These are phyloP conservation scores for Odontocolon sp. DNA, from an alignment of 2,888 invertebrate genomes.

Conservation along the genomic window DNA sequence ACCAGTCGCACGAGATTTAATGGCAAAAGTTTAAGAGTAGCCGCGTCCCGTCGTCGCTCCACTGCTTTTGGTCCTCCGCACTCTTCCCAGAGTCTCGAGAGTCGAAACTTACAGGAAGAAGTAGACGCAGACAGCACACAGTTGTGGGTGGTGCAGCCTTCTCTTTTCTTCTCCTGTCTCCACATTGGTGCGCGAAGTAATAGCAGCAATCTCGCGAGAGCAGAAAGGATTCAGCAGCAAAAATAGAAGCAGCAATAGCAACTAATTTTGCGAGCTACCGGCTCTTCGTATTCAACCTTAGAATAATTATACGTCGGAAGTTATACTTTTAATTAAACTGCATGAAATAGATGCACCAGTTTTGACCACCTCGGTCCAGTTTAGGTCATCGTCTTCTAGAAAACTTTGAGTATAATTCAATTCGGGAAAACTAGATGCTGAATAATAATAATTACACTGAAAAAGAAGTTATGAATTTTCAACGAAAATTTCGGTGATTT, in stretches of 20 bases:
- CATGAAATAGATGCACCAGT: too few species aligned
- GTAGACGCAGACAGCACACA: neutral
- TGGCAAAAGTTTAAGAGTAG: constrained; percentile 54
- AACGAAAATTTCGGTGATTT: too few species aligned
- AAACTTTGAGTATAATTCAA: too few species aligned
- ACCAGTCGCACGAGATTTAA: constrained; percentile 54
- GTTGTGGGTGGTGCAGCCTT: neutral
- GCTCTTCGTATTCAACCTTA: neutral
- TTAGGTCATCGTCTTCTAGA: too few species aligned
- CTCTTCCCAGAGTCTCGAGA: constrained; percentile 14
- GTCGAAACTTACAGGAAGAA: constrained; percentile 35
- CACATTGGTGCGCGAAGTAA: constrained; percentile 42
- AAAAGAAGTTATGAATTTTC: too few species aligned
- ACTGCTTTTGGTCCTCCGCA: constrained; percentile 24
- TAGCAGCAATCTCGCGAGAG: constrained; percentile 44
- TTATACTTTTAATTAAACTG: constrained; percentile 51
- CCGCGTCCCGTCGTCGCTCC: constrained; percentile 38
- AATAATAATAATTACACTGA: too few species aligned
- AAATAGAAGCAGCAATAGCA: constrained; percentile 30
- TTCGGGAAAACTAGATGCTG: too few species aligned
- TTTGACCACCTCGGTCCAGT: too few species aligned
- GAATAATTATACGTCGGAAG: constrained; percentile 44
- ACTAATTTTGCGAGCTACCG: constrained; percentile 36
- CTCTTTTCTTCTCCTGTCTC: constrained; percentile 3
- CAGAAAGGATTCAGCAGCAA: constrained; percentile 30